Evolutionary conservation across 2,113 vertebrate genomes (phyloP).

Genomic region (Platichthys stellatus): DNA sequence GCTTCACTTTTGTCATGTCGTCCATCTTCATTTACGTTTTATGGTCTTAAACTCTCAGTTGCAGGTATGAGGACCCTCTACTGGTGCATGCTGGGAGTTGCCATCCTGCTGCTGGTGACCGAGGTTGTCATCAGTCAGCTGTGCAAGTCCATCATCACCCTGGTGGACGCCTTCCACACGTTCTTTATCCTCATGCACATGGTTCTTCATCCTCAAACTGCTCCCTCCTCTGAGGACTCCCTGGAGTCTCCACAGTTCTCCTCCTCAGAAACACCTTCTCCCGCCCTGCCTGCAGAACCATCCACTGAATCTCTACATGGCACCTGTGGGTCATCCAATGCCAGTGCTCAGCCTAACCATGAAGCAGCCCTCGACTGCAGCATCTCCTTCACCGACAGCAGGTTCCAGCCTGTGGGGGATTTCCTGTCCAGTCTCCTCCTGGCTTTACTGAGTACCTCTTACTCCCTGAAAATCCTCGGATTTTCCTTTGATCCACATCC

Average conservation of each 20-base stretch:
- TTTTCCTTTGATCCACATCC: conserved; percentile 67
- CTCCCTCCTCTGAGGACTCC: conserved; percentile 2
- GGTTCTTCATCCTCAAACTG: conserved; percentile 21
- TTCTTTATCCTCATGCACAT: conserved; percentile 76
- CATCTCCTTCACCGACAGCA: conserved; percentile 41
- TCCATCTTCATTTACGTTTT: no score
- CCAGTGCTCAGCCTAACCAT: neutral
- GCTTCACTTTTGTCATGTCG: no score
- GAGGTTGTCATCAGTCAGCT: conserved; percentile 77
- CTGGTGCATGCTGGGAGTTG: conserved; percentile 68
- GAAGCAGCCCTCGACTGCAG: neutral
- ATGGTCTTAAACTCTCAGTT: conserved; percentile 23
- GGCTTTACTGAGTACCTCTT: conserved; percentile 74
- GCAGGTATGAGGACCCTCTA: conserved; percentile 62
- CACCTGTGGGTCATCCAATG: neutral
- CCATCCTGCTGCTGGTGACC: conserved; percentile 69
- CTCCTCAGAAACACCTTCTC: neutral
- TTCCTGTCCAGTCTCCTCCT: conserved; percentile 78
- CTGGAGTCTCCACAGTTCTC: conserved; percentile 1
- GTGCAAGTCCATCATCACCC: conserved; percentile 78
- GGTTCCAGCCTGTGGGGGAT: conserved; percentile 66
- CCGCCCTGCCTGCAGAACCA: neutral
- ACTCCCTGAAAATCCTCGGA: conserved; percentile 73
- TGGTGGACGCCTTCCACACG: conserved; percentile 81
- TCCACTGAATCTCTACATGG: neutral